phyloP scores from a whole-genome alignment of 2,797 vertebrate genomes.

The Phalloptychus januarius region DNA sequence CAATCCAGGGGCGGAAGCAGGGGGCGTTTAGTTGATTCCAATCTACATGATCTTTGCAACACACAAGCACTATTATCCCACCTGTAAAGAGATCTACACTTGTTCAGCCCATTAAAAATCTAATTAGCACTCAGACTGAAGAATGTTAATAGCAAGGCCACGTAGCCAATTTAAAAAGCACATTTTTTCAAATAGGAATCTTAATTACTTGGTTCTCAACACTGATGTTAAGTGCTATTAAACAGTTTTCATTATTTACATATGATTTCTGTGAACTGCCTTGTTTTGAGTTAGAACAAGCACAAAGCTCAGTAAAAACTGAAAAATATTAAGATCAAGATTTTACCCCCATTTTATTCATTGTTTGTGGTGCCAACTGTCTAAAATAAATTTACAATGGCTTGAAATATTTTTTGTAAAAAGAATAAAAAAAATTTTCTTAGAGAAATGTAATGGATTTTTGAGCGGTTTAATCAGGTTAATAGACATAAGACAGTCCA shows the following conservation, averaged over 20 bases:
- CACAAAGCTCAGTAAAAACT: background rate
- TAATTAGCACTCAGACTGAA: slow-evolving; percentile 7
- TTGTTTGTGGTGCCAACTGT: background rate
- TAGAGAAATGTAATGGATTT: background rate
- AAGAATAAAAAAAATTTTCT: background rate
- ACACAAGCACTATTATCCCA: background rate
- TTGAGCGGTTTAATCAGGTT: background rate
- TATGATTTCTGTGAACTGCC: background rate
- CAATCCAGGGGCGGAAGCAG: background rate
- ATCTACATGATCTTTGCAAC: background rate
- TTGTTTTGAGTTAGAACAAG: background rate
- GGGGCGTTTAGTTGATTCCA: background rate
- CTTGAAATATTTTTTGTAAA: background rate
- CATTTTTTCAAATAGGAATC: background rate
- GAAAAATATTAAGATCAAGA: background rate
- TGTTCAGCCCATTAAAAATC: background rate
- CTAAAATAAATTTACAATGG: background rate
- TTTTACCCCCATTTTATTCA: background rate
- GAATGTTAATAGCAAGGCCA: slow-evolving; percentile 12
- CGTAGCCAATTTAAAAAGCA: background rate
- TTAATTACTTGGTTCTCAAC: background rate
- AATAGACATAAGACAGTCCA: background rate
- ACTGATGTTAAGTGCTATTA: slow-evolving; percentile 4
- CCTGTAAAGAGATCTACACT: slow-evolving; percentile 1
- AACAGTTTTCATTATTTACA: background rate